phyloP scores from a whole-genome alignment of 2,113 vertebrate species.

The Pterophyllum scalare region DNA sequence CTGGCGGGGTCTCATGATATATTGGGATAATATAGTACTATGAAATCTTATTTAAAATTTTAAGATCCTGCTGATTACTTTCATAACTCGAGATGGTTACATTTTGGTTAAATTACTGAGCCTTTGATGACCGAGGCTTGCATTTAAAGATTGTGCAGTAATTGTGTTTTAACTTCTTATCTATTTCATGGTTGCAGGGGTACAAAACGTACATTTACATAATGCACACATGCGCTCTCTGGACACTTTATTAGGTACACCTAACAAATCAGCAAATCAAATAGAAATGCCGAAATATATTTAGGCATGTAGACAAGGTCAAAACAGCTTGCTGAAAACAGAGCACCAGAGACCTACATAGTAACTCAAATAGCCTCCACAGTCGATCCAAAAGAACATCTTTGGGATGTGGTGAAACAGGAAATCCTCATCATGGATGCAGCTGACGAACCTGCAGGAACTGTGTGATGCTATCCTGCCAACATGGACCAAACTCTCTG shows the following conservation, averaged over 20 bases:
- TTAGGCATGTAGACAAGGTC: too few relatives aligned
- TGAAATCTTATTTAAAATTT: neutral
- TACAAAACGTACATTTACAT: too few relatives aligned
- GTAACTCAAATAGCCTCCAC: neutral
- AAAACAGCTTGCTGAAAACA: too few relatives aligned
- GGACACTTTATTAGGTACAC: too few relatives aligned
- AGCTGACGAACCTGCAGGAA: neutral
- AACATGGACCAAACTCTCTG: neutral
- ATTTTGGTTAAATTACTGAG: neutral
- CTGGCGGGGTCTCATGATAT: neutral
- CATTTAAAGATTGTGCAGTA: too few relatives aligned
- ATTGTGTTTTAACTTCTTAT: too few relatives aligned
- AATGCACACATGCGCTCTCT: too few relatives aligned
- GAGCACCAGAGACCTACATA: too few relatives aligned
- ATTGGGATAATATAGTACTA: neutral
- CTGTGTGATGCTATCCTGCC: neutral
- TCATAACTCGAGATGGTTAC: neutral
- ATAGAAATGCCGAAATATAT: too few relatives aligned
- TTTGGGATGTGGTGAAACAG: neutral
- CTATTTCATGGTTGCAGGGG: too few relatives aligned
- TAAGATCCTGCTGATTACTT: neutral
- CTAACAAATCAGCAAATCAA: too few relatives aligned
- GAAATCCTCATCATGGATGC: neutral
- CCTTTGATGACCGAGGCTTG: neutral
- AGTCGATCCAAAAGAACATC: neutral